These are phyloP conservation scores for Semaprochilodus insignis DNA, from an alignment of 2,797 vertebrate species.

Conservation along the genomic window DNA sequence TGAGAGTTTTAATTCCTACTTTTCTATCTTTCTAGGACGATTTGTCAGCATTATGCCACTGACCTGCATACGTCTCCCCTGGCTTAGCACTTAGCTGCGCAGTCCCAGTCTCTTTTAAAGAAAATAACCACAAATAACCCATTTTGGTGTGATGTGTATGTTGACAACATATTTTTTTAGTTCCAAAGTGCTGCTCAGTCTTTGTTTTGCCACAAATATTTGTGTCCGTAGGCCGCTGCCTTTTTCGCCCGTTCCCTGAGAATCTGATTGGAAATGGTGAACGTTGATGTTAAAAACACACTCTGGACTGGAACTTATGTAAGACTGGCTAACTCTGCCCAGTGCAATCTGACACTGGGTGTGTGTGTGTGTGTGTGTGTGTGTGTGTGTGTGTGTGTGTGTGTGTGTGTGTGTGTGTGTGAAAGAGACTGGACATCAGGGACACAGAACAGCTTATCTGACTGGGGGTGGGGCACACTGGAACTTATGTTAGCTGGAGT, in stretches of 20 bases:
- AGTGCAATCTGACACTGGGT: constrained; percentile 55
- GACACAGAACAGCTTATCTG: constrained; percentile 32
- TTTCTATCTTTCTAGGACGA: not conserved
- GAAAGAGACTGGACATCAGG: constrained; percentile 41
- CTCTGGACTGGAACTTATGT: constrained; percentile 59
- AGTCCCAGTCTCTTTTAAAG: not conserved
- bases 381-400: constrained; percentile 4
- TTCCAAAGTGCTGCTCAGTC: constrained; percentile 26
- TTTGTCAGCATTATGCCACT: constrained; percentile 32
- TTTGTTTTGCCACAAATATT: constrained; percentile 49
- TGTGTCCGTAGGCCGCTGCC: constrained; percentile 43
- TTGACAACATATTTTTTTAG: constrained; percentile 1
- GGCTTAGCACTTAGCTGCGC: not conserved
- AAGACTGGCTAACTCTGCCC: constrained; percentile 60
- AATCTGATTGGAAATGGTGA: constrained; percentile 66
- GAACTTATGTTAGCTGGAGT: constrained; percentile 25
- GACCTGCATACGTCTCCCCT: constrained; percentile 9
- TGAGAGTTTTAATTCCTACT: not conserved
- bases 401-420: constrained; percentile 18
- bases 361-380: constrained; percentile 4
- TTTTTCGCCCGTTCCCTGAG: constrained; percentile 67
- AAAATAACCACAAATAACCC: constrained; percentile 22
- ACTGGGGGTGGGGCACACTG: not conserved
- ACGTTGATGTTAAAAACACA: constrained; percentile 67
- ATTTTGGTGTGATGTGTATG: constrained; percentile 5